Percentiles rank a stretch among this genome's conserved stretches.
Conservation (phyloP, 2,797 vertebrate species). For the Falco naumanni region DNA sequence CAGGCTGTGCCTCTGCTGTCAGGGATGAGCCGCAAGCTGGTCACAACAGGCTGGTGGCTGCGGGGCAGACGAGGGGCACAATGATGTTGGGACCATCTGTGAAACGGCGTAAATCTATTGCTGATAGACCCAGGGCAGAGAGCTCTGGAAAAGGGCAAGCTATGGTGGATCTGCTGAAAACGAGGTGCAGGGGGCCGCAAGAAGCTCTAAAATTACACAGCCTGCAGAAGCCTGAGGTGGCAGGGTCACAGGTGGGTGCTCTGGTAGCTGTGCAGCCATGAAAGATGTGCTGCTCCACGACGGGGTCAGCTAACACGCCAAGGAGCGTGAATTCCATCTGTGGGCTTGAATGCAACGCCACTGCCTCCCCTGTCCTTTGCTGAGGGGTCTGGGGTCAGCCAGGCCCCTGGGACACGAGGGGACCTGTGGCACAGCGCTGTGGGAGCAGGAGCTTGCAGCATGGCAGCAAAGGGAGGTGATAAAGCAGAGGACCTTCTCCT, state of each 20-base stretch:
- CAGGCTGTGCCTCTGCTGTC: not conserved
- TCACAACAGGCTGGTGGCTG: not conserved
- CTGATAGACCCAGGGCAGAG: not conserved
- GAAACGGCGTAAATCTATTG: not conserved
- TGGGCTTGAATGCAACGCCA: not conserved
- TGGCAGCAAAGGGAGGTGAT: not conserved
- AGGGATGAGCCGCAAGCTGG: not conserved
- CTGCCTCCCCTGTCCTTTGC: not conserved
- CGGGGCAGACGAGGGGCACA: not conserved
- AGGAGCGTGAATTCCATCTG: not conserved
- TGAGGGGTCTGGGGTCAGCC: not conserved
- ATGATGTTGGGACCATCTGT: not conserved
- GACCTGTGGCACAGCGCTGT: accelerated
- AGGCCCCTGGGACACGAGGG: not conserved
- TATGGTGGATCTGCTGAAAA: not conserved
- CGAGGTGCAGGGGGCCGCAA: not conserved
- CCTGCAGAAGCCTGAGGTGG: not conserved
- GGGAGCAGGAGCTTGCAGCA: not conserved
- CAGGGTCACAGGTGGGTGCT: not conserved
- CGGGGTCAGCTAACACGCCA: not conserved
- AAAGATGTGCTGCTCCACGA: not conserved
- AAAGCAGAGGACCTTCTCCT: not conserved
- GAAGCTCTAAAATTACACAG: not conserved
- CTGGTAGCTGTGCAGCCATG: not conserved
- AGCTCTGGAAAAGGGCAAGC: not conserved